These are phyloP conservation scores for Prorops nasuta DNA, from an alignment of 1,140 invertebrate genomes.

Conservation along the genomic window DNA sequence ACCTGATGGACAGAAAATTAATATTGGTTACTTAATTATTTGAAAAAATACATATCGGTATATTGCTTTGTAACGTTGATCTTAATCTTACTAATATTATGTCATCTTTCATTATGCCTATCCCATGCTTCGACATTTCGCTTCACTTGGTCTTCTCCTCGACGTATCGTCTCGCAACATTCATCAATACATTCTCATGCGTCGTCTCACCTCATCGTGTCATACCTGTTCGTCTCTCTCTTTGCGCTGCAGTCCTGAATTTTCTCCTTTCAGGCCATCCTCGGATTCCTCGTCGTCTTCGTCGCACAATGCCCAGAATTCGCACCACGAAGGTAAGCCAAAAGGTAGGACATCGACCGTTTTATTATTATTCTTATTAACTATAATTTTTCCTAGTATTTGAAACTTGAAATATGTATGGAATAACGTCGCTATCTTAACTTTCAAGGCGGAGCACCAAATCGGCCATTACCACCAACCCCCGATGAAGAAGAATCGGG, in stretches of 20 bases:
- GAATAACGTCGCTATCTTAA: not conserved
- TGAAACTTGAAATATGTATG: not conserved
- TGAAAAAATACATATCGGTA: too few relatives aligned
- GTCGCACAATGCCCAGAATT: slow-evolving; percentile 51
- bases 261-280: slow-evolving; percentile 77
- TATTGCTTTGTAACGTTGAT: too few relatives aligned
- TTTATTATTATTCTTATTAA: slow-evolving; percentile 1
- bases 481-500: slow-evolving; percentile 86
- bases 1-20: too few relatives aligned
- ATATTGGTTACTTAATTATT: too few relatives aligned
- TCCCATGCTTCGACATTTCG: not conserved
- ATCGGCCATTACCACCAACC: slow-evolving; percentile 88
- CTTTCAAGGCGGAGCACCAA: slow-evolving; percentile 72
- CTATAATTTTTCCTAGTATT: not conserved
- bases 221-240: not conserved
- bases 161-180: slow-evolving; percentile 1
- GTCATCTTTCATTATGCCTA: slow-evolving; percentile 10
- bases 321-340: slow-evolving; percentile 60
- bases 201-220: not conserved
- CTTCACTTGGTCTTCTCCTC: not conserved
- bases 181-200: not conserved
- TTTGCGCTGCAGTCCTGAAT: slow-evolving; percentile 66
- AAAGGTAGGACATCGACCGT: slow-evolving; percentile 31
- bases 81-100: slow-evolving; percentile 7
- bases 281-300: slow-evolving; percentile 49